These are phyloP conservation scores for Noturus placidus DNA, from an alignment of 2,113 vertebrate species.

Conservation along the genomic window DNA sequence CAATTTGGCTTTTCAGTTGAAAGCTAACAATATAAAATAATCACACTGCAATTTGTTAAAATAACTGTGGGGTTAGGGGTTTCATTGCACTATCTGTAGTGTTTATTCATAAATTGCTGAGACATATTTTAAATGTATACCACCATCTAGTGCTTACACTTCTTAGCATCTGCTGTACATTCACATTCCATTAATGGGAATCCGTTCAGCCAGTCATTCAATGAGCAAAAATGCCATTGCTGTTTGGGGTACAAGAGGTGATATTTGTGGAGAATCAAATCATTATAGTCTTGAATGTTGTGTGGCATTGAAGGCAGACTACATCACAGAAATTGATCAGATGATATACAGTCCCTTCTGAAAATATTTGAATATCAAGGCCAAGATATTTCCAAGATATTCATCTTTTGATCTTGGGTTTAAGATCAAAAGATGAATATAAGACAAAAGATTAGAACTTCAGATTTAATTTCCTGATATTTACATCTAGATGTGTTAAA, in stretches of 20 bases:
- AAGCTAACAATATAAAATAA: no score
- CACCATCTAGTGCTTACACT: neutral
- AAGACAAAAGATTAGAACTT: neutral
- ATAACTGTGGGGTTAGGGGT: neutral
- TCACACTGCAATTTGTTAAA: neutral
- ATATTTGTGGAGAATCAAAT: neutral
- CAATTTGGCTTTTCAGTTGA: no score
- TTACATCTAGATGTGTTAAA: no score
- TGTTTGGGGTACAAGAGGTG: neutral
- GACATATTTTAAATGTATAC: neutral
- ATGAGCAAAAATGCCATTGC: neutral
- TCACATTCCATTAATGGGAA: neutral
- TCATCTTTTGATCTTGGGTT: no score
- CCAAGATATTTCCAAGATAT: neutral
- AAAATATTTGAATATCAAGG: neutral
- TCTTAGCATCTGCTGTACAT: neutral
- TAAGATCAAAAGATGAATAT: neutral
- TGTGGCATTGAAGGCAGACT: neutral
- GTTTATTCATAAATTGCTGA: neutral
- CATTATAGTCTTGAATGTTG: neutral
- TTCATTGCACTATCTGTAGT: neutral
- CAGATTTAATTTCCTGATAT: neutral
- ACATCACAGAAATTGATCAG: neutral
- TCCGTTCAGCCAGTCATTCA: neutral
- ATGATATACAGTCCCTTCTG: neutral